Evolutionary conservation across 2,888 invertebrate genomes (phyloP), one percentile per base, ranked within the genome.

Genomic region (Pristionchus mayeri): DNA sequence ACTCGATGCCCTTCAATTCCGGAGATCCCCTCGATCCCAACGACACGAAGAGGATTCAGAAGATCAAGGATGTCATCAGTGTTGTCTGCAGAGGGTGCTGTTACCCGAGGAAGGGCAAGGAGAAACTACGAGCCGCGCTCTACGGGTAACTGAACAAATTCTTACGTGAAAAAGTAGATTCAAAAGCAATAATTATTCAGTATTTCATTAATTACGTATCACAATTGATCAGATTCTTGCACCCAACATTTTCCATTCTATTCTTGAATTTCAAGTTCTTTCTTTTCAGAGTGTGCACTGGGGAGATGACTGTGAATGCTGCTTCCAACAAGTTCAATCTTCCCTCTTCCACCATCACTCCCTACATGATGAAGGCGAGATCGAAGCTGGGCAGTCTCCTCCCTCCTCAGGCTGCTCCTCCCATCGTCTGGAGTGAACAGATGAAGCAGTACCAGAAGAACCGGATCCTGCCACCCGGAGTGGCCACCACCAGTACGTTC

Each of bases 381-480:
- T 1, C 9, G 7, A 37, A 18, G 11, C 67, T 82, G 3, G 82
- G 82, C 0, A 21, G 34, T 18, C 7, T 63, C 16, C 67, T 82
- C 21, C 82, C 82, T 30, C 82, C 82, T 18, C 79, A 79, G 34
- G 79, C 79, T 3, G 13, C 30, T 34, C 52, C 44, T 3, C 79
- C 79, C 16, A 24, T 44, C 18, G 24, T 44, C n/a, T 76, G 76
- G 76, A 40, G 7, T 24, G 48, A 44, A 3, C n/a, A 76, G 40
- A 63, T 34, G 13, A 63, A 63, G n/a, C 7, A 54, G 54, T 54
- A 21, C n/a, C n/a, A 7, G 54, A 54, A 7, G 21, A 54, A 18
- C 54, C 54, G 21, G 21, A 18, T 54, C n/a, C 48, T 11, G 37
- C 60, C 6, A 44, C 44, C 44, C 44, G 7, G 44, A 44, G 6